Conservation (phyloP, 2,888 invertebrate species). For the Microctonus brassicae region DNA sequence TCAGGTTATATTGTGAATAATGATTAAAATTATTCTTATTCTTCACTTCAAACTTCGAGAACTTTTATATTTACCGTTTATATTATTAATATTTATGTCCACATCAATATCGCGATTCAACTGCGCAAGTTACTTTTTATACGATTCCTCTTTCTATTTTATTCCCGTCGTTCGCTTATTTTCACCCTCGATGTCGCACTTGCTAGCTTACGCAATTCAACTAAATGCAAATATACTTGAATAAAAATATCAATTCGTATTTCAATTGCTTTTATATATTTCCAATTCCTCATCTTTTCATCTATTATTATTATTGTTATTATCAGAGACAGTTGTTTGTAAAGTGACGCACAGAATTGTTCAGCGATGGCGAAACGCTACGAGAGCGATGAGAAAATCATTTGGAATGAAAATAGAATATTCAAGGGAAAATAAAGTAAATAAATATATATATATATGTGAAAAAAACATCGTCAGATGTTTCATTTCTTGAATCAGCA, state of each 20-base stretch:
- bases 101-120: background rate
- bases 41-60: background rate
- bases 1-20: background rate
- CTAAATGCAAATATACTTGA: conserved; percentile 2
- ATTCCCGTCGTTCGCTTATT: background rate
- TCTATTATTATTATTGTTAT: background rate
- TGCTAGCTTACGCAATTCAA: background rate
- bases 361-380: background rate
- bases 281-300: background rate
- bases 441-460: conserved; percentile 39
- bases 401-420: conserved; percentile 23
- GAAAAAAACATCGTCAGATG: background rate
- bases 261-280: background rate
- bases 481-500: background rate
- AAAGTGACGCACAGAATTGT: background rate
- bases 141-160: background rate
- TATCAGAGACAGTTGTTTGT: background rate
- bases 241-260: conserved; percentile 1
- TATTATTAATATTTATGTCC: background rate
- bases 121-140: background rate
- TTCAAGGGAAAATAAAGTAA: conserved; percentile 13
- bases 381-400: background rate
- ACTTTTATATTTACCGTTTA: background rate
- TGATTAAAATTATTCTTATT: background rate
- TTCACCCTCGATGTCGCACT: conserved; percentile 5